Evolutionary conservation across 1,140 invertebrate genomes (phyloP).

Genomic region (Chelonus insularis): DNA sequence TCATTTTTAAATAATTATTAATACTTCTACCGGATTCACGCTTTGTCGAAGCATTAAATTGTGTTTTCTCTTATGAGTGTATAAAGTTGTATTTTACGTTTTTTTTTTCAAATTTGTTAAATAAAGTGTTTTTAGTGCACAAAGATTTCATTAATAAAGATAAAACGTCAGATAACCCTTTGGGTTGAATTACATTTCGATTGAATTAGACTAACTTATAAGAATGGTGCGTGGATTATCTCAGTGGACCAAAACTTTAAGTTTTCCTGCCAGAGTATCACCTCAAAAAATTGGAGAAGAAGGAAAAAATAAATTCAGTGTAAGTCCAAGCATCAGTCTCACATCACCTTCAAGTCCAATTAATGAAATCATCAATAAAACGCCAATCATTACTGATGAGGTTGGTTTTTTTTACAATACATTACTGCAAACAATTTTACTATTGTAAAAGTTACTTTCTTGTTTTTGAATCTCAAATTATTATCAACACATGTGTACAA

Average conservation of each 20-base stretch:
- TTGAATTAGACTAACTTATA: neutral
- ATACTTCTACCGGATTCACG: conserved; percentile 21
- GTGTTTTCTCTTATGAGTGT: conserved; percentile 19
- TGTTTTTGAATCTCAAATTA: no score
- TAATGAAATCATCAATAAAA: conserved; percentile 57
- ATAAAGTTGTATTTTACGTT: neutral
- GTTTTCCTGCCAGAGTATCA: conserved; percentile 79
- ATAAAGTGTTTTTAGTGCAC: neutral
- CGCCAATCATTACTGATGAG: conserved; percentile 56
- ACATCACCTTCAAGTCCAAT: conserved; percentile 61
- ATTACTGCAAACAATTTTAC: no score
- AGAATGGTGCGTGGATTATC: conserved; percentile 80
- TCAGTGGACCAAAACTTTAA: conserved; percentile 85
- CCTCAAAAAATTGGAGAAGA: conserved; percentile 76
- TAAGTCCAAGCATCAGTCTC: conserved; percentile 55
- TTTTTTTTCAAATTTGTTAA: neutral
- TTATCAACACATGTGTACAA: no score
- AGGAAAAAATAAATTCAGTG: conserved; percentile 46
- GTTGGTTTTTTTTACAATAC: conserved; percentile 39
- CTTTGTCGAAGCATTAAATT: conserved; percentile 24
- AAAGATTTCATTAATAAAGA: neutral
- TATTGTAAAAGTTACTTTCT: no score
- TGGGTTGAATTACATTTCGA: neutral
- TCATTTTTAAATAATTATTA: neutral
- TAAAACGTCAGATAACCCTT: neutral